Base-by-base conservation (phyloP, 2,113 vertebrate species). In the Ursus arctos region DNA sequence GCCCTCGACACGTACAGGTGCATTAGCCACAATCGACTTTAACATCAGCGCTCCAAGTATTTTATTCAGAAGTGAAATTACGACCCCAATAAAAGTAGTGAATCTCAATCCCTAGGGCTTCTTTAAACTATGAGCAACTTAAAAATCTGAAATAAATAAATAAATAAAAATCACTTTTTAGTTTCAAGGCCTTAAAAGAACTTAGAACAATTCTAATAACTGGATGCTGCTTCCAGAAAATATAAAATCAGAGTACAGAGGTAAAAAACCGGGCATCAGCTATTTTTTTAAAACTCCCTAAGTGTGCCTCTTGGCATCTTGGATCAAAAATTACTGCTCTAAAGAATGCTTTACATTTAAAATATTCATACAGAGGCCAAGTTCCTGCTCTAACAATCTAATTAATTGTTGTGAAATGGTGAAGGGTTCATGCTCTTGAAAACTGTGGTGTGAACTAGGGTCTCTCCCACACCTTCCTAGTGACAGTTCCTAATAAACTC, bases 401-500 rank as follows among this genome's bases (percentile, higher is more conserved):
- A 91, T 96, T 90, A 95, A 95, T 97, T 71, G 33, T 57, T 84
- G 72, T 18, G 43, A 94, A 96, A 97, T 77, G 40, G 16, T 91
- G 49, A 96, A 53, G 61, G 33, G 28, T 88, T 69, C 53, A 24
- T 49, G 57, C 31, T 91, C 71, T 88, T 88, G 80, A 97, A 84
- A 81, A 71, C 47, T 14, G 11, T 4, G 18, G 71, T 90, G 88
- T 92, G 77, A 97, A 91, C n/a, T 91, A 57, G 71, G 86, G 22
- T 63, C 43, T 92, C 74, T 80, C 97, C 80, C 65, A 86, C 88
- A 97, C 91, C 59, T 94, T 96, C 69, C 43, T 90, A 81, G 92
- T 71, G 81, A 80, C 95, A 85, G 76, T 95, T 91, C 69, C 77
- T 98, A 97, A 97, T 79, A 97, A 97, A 88, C 53, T 91, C 96